These are phyloP conservation scores for Reinhardtius hippoglossoides DNA, from an alignment of 2,113 vertebrate genomes.

Conservation along the genomic window DNA sequence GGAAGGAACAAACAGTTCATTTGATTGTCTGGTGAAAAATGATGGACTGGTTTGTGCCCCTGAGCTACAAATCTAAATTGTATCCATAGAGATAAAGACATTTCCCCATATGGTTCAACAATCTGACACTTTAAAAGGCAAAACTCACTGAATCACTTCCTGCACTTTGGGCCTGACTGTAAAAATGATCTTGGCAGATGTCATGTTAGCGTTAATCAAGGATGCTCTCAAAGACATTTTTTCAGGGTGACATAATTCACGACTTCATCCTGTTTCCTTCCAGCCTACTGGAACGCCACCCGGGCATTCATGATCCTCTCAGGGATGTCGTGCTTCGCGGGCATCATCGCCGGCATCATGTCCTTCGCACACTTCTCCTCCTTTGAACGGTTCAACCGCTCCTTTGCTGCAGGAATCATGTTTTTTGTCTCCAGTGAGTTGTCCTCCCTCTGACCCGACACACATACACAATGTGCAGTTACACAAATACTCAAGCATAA, in stretches of 20 bases:
- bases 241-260: neutral
- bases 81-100: too few relatives aligned
- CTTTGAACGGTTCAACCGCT: slow-evolving; percentile 86
- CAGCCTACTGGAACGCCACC: slow-evolving; percentile 91
- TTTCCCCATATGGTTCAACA: too few relatives aligned
- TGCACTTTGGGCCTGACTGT: neutral
- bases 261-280: slow-evolving; percentile 21
- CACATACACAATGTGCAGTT: neutral
- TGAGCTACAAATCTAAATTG: too few relatives aligned
- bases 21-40: too few relatives aligned
- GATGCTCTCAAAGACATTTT: too few relatives aligned
- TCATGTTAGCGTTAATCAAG: too few relatives aligned
- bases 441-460: neutral
- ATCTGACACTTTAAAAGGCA: neutral
- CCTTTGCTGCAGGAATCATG: slow-evolving; percentile 87
- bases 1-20: too few relatives aligned
- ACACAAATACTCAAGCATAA: neutral
- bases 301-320: slow-evolving; percentile 92
- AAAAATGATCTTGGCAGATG: neutral
- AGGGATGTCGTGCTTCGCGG: slow-evolving; percentile 84
- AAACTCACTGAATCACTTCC: neutral
- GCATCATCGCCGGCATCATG: slow-evolving; percentile 86
- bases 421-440: slow-evolving; percentile 90
- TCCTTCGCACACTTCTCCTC: slow-evolving; percentile 87
- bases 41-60: too few relatives aligned